Percentiles rank a stretch among this genome's conserved stretches.
These are phyloP conservation scores for Polydesmus complanatus DNA, from an alignment of 2,888 invertebrate genomes.

Conservation along the genomic window DNA sequence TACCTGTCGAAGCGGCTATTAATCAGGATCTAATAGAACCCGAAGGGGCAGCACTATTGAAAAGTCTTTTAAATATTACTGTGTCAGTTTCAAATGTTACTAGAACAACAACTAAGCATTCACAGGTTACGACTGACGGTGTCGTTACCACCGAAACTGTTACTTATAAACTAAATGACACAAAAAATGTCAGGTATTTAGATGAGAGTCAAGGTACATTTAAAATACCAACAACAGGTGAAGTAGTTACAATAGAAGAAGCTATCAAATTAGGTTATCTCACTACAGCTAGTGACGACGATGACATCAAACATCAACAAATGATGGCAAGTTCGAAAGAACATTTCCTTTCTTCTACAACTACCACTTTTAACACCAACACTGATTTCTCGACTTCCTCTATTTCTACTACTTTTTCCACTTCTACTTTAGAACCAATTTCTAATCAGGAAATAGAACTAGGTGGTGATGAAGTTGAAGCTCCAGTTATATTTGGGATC, in stretches of 20 bases:
- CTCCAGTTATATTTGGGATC: neutral
- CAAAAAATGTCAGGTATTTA: slow-evolving; percentile 59
- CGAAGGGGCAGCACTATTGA: slow-evolving; percentile 71
- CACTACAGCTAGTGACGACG: slow-evolving; percentile 18
- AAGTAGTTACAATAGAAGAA: slow-evolving; percentile 30
- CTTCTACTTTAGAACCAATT: slow-evolving; percentile 22
- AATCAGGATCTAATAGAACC: slow-evolving; percentile 69
- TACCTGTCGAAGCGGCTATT: slow-evolving; percentile 74
- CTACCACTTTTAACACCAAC: slow-evolving; percentile 6
- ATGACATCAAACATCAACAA: slow-evolving; percentile 23
- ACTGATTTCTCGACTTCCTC: neutral
- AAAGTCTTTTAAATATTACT: slow-evolving; percentile 71
- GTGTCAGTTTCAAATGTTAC: slow-evolving; percentile 76
- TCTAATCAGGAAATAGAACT: neutral
- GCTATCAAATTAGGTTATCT: slow-evolving; percentile 30
- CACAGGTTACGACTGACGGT: slow-evolving; percentile 50
- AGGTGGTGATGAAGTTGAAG: neutral
- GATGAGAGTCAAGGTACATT: slow-evolving; percentile 63
- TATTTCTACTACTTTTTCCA: slow-evolving; percentile 13
- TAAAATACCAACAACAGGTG: slow-evolving; percentile 33
- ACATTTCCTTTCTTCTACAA: neutral
- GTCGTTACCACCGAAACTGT: slow-evolving; percentile 29
- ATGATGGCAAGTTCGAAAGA: slow-evolving; percentile 19
- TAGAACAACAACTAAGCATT: slow-evolving; percentile 65
- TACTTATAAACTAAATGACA: slow-evolving; percentile 60